phyloP scores from a whole-genome alignment of 2,797 vertebrate genomes.

The Microctenopoma steveboyesi region DNA sequence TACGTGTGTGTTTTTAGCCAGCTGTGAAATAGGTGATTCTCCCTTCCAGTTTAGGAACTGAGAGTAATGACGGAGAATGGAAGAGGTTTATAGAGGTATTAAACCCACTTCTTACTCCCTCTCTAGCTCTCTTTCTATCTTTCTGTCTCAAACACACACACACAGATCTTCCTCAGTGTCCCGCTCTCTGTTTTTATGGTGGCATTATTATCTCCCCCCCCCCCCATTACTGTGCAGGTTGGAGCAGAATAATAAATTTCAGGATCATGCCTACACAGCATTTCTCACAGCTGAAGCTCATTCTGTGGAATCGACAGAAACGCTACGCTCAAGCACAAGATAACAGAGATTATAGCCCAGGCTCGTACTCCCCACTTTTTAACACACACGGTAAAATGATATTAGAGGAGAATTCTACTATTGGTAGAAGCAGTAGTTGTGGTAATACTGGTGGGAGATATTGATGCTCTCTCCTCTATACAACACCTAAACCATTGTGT shows the following conservation, averaged over 20 bases:
- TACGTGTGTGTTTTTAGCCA: constrained; percentile 56
- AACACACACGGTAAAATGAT: not conserved
- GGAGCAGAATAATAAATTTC: constrained; percentile 77
- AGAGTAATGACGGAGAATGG: constrained; percentile 79
- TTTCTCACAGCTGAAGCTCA: constrained; percentile 63
- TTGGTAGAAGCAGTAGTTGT: not conserved
- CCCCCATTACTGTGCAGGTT: constrained; percentile 77
- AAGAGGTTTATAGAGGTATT: constrained; percentile 77
- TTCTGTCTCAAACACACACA: constrained; percentile 17
- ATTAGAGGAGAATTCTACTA: not conserved
- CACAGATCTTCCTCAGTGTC: constrained; percentile 33
- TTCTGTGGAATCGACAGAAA: constrained; percentile 77
- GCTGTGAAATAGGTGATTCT: constrained; percentile 74
- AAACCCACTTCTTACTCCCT: constrained; percentile 63
- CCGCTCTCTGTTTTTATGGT: constrained; percentile 75
- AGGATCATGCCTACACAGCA: constrained; percentile 74
- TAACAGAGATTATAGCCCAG: constrained; percentile 39
- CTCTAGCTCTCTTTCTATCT: constrained; percentile 38
- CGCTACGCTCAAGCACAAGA: constrained; percentile 44
- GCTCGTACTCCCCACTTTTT: constrained; percentile 9
- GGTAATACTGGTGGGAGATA: not conserved
- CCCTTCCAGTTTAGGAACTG: constrained; percentile 69
- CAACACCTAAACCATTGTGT: too few species aligned
- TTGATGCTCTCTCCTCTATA: not conserved
- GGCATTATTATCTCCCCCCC: constrained; percentile 73